Base-by-base conservation (phyloP, 2,888 invertebrate species). In the Calameuta pallipes region DNA sequence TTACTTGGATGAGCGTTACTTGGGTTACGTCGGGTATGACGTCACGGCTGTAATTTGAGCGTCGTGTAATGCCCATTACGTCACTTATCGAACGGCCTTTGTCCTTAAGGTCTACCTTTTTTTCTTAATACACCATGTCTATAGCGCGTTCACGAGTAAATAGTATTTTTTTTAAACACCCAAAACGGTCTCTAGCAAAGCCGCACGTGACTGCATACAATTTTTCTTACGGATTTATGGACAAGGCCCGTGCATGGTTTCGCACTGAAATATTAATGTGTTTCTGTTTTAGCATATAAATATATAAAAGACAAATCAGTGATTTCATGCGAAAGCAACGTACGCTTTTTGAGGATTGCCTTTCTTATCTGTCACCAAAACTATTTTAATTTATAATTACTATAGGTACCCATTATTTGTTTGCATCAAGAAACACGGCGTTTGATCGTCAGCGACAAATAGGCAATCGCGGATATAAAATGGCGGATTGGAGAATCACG, bases 41-140 rank as follows among this genome's bases (percentile, higher is more conserved):
- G 71, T 71, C 71, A 71, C 71, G 12, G 13, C 33, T 71, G 71
- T 71, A 71, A 71, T 71, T 71, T 71, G 71, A 71, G 12, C 71
- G 12, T 9, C 33, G 33, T 34, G 71, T 71, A 71, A 71, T 23
- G 31, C 1, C 2, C 9, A 34, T 77, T 77, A 74, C 74, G 77
- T 77, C 77, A 77, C 30, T 15, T 12, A 77, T 68, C 69, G 74
- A 68, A 73, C 68, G 74, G 31, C 35, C 77, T 77, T 68, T 77
- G 77, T 77, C 74, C 33, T 56, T 23, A 56, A 56, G 1, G 23
- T 56, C 2, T 23, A 56, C 41, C 6, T 23, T 23, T 23, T 9
- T 23, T 23, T 23, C 23, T 1, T 6, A 56, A 23, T 56, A 56
- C 9, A 23, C 56, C 15, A 23, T 56, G 56, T 23, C 15, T 56